A percentile compares a stretch with the other conserved stretches of the same genome.
Conservation (phyloP, 2,888 invertebrate species). For the Micoletzkya japonica region DNA sequence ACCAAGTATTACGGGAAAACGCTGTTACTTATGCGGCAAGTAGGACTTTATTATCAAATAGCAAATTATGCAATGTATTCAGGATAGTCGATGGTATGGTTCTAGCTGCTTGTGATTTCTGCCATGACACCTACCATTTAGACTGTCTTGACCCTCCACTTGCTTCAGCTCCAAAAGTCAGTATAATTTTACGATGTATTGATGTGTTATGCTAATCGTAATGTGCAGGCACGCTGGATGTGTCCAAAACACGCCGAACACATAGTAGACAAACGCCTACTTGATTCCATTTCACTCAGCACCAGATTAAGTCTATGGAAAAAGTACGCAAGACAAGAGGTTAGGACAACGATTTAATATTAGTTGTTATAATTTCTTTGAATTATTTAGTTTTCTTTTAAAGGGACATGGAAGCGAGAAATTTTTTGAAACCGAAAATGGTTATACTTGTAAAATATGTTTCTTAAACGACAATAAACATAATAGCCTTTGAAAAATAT, state of each 20-base stretch:
- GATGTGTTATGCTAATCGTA: not conserved
- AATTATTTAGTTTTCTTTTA: too few relatives aligned
- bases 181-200: conserved; percentile 59
- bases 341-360: too few relatives aligned
- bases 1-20: not conserved
- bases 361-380: too few relatives aligned
- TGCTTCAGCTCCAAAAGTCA: conserved; percentile 81
- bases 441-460: too few relatives aligned
- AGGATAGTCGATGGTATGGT: conserved; percentile 71
- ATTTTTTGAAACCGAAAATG: too few relatives aligned
- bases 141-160: conserved; percentile 93
- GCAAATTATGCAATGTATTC: conserved; percentile 65
- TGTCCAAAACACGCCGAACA: conserved; percentile 95
- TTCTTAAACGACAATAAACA: too few relatives aligned
- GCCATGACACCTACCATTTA: conserved; percentile 84
- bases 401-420: too few relatives aligned
- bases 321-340: not conserved
- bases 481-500: too few relatives aligned
- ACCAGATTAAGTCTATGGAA: conserved; percentile 14
- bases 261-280: conserved; percentile 19
- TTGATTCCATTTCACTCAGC: conserved; percentile 9
- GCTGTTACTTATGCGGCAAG: not conserved
- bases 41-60: not conserved
- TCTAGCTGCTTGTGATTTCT: conserved; percentile 89
- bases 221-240: conserved; percentile 82